phyloP scores from a whole-genome alignment of 2,888 invertebrate species.

The Unio pictorum region DNA sequence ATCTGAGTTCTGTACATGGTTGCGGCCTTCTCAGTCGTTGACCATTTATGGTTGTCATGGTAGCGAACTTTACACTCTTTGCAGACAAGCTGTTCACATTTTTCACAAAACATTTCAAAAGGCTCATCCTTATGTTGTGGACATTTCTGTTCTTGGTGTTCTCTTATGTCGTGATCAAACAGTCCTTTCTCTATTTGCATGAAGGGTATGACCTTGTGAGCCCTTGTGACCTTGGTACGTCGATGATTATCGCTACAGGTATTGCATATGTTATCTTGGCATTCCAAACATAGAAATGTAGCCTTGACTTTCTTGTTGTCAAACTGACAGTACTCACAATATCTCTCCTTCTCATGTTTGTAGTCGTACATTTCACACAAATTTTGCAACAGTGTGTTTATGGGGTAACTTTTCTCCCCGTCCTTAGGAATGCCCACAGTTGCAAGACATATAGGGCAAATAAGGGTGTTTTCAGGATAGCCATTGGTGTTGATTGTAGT shows the following conservation, averaged over 20 bases:
- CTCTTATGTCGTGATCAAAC: conserved; percentile 59
- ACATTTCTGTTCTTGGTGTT: conserved; percentile 47
- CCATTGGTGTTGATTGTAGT: not conserved
- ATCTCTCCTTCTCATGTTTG: conserved; percentile 38
- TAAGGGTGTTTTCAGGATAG: not conserved
- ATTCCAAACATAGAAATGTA: conserved; percentile 57
- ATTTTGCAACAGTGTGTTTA: conserved; percentile 48
- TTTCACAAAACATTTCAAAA: conserved; percentile 50
- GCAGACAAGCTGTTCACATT: conserved; percentile 55
- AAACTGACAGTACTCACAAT: conserved; percentile 60
- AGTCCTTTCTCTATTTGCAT: conserved; percentile 53
- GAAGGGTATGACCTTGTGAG: conserved; percentile 57
- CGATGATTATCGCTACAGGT: conserved; percentile 58
- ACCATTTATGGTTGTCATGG: conserved; percentile 52
- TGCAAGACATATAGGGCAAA: conserved; percentile 46
- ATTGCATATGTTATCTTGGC: conserved; percentile 63
- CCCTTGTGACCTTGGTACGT: conserved; percentile 62
- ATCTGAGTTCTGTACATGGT: conserved; percentile 38
- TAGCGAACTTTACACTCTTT: conserved; percentile 45
- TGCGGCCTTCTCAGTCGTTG: conserved; percentile 30
- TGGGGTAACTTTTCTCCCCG: conserved; percentile 16
- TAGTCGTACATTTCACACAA: conserved; percentile 50
- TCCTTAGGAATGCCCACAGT: conserved; percentile 16
- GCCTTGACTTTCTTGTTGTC: conserved; percentile 48
- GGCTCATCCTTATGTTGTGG: conserved; percentile 34